A percentile compares a stretch with the other conserved stretches of the same genome.
Conservation (phyloP, 2,888 invertebrate genomes). For the Eupithecia vulgata region DNA sequence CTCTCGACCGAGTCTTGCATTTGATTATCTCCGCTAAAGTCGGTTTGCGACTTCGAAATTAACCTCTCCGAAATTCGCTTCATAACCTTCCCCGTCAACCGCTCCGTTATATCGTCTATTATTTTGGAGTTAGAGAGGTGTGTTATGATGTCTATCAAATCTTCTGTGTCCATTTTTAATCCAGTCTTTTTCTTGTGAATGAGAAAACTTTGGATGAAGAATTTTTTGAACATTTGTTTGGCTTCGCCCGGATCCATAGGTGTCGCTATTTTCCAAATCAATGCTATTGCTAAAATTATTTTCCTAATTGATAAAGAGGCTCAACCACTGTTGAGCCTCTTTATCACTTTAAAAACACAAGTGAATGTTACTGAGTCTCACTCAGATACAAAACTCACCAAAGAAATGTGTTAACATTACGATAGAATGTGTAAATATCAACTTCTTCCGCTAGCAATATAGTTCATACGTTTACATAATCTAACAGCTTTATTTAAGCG, state of each 20-base stretch:
- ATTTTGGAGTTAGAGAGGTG: neutral
- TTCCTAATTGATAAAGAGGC: neutral
- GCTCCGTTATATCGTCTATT: neutral
- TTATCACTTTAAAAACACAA: neutral
- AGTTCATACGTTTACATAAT: neutral
- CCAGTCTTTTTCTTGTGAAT: neutral
- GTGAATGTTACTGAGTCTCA: neutral
- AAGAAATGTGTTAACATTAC: constrained; percentile 1
- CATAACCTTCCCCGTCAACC: neutral
- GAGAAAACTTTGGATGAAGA: constrained; percentile 8
- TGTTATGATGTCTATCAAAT: neutral
- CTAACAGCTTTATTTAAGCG: neutral
- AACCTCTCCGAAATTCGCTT: neutral
- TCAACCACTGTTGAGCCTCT: neutral
- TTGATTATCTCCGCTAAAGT: neutral
- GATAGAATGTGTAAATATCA: neutral
- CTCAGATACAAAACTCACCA: neutral
- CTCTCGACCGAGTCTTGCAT: neutral
- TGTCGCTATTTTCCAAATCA: neutral
- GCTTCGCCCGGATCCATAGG: constrained; percentile 5
- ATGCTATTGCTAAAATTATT: neutral
- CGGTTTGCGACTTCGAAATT: neutral
- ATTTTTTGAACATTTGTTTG: constrained; percentile 16
- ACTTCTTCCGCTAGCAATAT: neutral
- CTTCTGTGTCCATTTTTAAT: neutral